Evolutionary conservation across 1,140 invertebrate genomes (phyloP).

Genomic region (Drosophila sulfurigaster): DNA sequence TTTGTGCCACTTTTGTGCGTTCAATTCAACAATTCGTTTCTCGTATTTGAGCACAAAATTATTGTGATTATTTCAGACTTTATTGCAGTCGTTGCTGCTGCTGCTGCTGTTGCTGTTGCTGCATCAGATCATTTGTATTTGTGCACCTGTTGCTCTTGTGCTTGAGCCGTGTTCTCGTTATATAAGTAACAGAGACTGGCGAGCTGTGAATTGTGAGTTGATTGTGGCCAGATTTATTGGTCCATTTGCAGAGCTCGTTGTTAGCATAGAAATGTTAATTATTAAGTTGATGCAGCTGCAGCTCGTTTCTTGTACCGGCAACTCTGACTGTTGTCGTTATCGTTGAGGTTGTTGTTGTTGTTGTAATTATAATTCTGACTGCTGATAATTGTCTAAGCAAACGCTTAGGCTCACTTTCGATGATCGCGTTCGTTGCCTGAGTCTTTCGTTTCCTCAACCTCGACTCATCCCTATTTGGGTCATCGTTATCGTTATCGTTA

Average conservation of each 20-base stretch:
- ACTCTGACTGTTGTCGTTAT: slow-evolving; percentile 15
- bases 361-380: slow-evolving; percentile 17
- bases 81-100: slow-evolving; percentile 34
- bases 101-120: slow-evolving; percentile 30
- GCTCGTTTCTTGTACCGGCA: slow-evolving; percentile 30
- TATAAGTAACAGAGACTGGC: slow-evolving; percentile 4
- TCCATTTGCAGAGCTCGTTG: slow-evolving; percentile 47
- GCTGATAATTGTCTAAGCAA: slow-evolving; percentile 31
- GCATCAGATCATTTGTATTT: not conserved
- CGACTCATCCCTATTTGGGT: slow-evolving; percentile 28
- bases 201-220: slow-evolving; percentile 3
- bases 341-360: not conserved
- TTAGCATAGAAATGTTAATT: slow-evolving; percentile 54
- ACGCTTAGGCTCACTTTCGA: slow-evolving; percentile 15
- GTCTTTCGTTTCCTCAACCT: slow-evolving; percentile 60
- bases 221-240: slow-evolving; percentile 32
- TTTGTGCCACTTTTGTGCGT: slow-evolving; percentile 56
- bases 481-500: slow-evolving; percentile 7
- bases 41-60: slow-evolving; percentile 71
- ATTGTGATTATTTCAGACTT: slow-evolving; percentile 73
- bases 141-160: slow-evolving; percentile 66
- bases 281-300: slow-evolving; percentile 43
- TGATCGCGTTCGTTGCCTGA: slow-evolving; percentile 62
- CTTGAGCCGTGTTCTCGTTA: slow-evolving; percentile 26
- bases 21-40: slow-evolving; percentile 29